phyloP scores from a whole-genome alignment of 2,797 vertebrate species.

The Microctenopoma steveboyesi region DNA sequence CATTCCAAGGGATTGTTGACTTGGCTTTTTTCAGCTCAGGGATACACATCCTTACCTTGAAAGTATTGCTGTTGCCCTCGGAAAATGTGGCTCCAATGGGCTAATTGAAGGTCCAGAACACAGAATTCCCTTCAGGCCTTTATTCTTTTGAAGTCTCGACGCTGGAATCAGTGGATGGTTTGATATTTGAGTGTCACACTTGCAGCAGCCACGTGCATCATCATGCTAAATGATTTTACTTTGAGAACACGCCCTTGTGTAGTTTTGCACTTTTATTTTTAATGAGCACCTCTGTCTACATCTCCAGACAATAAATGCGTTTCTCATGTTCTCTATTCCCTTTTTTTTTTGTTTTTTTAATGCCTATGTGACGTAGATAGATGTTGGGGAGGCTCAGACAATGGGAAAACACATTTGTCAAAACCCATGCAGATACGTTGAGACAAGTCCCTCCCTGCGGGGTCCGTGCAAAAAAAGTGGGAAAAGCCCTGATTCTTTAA shows the following conservation, averaged over 20 bases:
- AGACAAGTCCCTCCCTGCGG: slow-evolving; percentile 19
- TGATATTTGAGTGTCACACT: slow-evolving; percentile 33
- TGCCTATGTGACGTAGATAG: not conserved
- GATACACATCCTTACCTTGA: slow-evolving; percentile 75
- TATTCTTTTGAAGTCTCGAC: slow-evolving; percentile 32
- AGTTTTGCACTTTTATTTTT: slow-evolving; percentile 28
- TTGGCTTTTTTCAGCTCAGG: slow-evolving; percentile 72
- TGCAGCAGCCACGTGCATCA: slow-evolving; percentile 27
- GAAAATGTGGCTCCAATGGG: slow-evolving; percentile 39
- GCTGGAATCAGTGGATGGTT: slow-evolving; percentile 21
- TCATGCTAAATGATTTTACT: not conserved
- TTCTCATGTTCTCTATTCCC: slow-evolving; percentile 43
- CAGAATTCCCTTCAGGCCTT: slow-evolving; percentile 21
- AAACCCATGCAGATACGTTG: slow-evolving; percentile 26
- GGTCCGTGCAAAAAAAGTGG: not conserved
- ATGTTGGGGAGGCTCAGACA: not conserved
- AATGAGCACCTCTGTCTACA: slow-evolving; percentile 5
- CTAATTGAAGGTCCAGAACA: slow-evolving; percentile 42
- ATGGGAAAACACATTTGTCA: slow-evolving; percentile 28
- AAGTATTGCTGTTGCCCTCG: slow-evolving; percentile 65
- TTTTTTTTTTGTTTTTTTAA: not conserved
- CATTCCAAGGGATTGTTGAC: slow-evolving; percentile 79
- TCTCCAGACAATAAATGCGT: slow-evolving; percentile 32
- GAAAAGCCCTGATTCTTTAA: slow-evolving; percentile 21
- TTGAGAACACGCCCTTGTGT: slow-evolving; percentile 17